Evolutionary conservation across 2,113 vertebrate species (phyloP).

Genomic region (Hyla sarda): DNA sequence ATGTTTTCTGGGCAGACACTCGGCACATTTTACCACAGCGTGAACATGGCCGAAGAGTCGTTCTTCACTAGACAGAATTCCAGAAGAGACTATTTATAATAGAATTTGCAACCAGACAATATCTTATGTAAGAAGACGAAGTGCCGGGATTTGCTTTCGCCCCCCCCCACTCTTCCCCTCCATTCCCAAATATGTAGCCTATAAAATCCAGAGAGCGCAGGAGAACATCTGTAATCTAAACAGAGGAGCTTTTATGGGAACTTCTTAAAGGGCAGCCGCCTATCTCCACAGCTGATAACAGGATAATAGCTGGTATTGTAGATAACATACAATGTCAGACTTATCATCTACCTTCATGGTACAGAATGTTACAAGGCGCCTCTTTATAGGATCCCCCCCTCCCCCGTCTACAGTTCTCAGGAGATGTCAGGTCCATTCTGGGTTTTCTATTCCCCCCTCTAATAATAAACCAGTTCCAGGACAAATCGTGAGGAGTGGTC

Average conservation of each 20-base stretch:
- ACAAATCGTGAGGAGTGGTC: too few relatives aligned
- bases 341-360: not conserved
- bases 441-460: not conserved
- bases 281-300: not conserved
- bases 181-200: not conserved
- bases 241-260: not conserved
- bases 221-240: not conserved
- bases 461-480: too few relatives aligned
- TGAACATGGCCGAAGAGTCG: too few relatives aligned
- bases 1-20: too few relatives aligned
- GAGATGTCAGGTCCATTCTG: not conserved
- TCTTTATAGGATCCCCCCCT: not conserved
- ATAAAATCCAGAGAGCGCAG: not conserved
- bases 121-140: not conserved
- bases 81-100: not conserved
- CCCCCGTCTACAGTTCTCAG: not conserved
- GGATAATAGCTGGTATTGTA: not conserved
- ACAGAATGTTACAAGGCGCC: constrained; percentile 9
- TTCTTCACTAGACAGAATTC: not conserved
- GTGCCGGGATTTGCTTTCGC: not conserved
- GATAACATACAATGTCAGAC: not conserved
- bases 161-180: not conserved
- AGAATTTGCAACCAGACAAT: too few relatives aligned
- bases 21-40: too few relatives aligned
- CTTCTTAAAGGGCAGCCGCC: not conserved